A percentile compares a stretch with the other conserved stretches of the same genome.
These are phyloP conservation scores for Drosophila oshimai DNA, from an alignment of 1,140 invertebrate genomes.

Conservation along the genomic window DNA sequence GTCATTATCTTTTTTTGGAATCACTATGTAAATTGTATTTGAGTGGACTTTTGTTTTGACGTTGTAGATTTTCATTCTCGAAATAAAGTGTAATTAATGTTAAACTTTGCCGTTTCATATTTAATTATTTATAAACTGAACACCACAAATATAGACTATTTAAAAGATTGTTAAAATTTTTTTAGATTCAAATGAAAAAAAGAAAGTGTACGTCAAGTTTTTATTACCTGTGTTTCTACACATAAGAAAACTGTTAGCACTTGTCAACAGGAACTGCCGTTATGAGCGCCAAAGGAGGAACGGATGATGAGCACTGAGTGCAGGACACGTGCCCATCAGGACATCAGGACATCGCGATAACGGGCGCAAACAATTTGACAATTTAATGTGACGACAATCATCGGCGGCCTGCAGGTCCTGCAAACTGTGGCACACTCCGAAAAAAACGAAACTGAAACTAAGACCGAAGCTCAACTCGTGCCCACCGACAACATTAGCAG, in stretches of 20 bases:
- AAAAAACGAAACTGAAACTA: neutral
- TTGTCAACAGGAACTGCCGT: conserved; percentile 14
- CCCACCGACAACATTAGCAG: conserved; percentile 71
- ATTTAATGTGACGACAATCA: conserved; percentile 72
- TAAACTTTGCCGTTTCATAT: no score
- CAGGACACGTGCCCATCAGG: conserved; percentile 54
- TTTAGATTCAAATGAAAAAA: no score
- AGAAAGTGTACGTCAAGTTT: no score
- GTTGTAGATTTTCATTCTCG: no score
- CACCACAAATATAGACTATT: no score
- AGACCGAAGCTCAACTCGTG: conserved; percentile 16
- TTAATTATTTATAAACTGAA: no score
- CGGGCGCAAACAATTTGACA: conserved; percentile 77
- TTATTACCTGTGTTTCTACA: no score
- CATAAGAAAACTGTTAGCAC: conserved; percentile 1
- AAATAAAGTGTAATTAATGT: no score
- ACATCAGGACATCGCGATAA: conserved; percentile 57
- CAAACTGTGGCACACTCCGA: neutral
- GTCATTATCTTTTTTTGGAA: no score
- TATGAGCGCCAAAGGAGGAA: neutral
- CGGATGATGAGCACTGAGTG: neutral
- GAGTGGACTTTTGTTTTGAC: no score
- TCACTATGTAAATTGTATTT: no score
- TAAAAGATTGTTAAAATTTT: no score
- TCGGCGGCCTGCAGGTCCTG: conserved; percentile 38